Percentiles rank a stretch among this genome's conserved stretches.
Evolutionary conservation across 2,888 invertebrate species (phyloP).

Genomic region (Parnassius mnemosyne): DNA sequence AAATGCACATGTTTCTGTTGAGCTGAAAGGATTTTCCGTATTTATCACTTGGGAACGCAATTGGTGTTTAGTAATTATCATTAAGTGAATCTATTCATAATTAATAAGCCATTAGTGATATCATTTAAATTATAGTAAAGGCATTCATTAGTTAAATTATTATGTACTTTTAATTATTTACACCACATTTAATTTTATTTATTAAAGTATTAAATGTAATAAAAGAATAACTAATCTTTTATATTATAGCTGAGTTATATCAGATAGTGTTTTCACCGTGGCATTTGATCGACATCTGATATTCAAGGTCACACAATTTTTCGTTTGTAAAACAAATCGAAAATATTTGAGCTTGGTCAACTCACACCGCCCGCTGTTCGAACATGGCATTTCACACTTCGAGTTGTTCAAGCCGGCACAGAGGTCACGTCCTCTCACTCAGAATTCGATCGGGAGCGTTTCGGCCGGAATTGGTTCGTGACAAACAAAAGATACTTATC

Average conservation of each 20-base stretch:
- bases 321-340: slow-evolving; percentile 56
- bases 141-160: no score
- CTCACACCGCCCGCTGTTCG: slow-evolving; percentile 69
- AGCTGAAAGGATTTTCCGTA: no score
- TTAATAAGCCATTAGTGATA: no score
- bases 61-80: no score
- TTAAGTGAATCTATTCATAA: no score
- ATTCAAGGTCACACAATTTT: slow-evolving; percentile 54
- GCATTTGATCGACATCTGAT: slow-evolving; percentile 75
- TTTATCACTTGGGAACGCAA: no score
- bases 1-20: no score
- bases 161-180: no score
- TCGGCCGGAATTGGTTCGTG: slow-evolving; percentile 75
- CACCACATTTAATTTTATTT: slow-evolving; percentile 25
- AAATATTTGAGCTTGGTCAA: slow-evolving; percentile 54
- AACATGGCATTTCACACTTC: slow-evolving; percentile 76
- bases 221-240: slow-evolving; percentile 57
- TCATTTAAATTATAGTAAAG: no score
- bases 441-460: slow-evolving; percentile 72
- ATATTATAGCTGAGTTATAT: slow-evolving; percentile 42
- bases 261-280: slow-evolving; percentile 49
- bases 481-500: slow-evolving; percentile 77
- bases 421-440: slow-evolving; percentile 78
- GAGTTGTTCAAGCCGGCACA: slow-evolving; percentile 58
- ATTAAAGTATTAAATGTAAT: slow-evolving; percentile 33